phyloP scores from a whole-genome alignment of 2,888 invertebrate genomes.

The Diarsia dahlii region DNA sequence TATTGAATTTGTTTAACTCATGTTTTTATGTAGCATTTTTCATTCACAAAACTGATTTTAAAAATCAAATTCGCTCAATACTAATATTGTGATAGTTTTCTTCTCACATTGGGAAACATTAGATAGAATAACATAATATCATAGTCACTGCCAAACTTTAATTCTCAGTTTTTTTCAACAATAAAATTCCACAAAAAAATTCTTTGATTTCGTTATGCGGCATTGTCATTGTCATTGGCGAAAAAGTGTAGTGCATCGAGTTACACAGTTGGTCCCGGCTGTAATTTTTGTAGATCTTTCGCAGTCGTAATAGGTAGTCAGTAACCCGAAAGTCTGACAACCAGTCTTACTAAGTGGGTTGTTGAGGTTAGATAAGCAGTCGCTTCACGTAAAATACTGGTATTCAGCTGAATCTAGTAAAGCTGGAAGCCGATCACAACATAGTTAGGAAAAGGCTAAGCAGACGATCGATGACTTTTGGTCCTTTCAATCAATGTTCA shows the following conservation, averaged over 20 bases:
- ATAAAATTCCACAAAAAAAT: not conserved
- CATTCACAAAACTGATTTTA: not conserved
- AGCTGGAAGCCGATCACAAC: too few species aligned
- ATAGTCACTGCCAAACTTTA: not conserved
- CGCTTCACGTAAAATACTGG: too few species aligned
- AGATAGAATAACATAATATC: slow-evolving; percentile 35
- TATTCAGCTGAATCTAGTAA: too few species aligned
- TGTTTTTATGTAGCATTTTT: too few species aligned
- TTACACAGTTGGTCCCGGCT: not conserved
- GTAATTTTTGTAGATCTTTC: too few species aligned
- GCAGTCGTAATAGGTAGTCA: too few species aligned
- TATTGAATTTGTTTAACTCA: not conserved
- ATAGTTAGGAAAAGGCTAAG: too few species aligned
- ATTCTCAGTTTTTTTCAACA: not conserved
- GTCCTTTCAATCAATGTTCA: not conserved
- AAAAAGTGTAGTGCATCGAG: not conserved
- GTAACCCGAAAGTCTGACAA: too few species aligned
- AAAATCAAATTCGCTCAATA: slow-evolving; percentile 34
- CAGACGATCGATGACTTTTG: too few species aligned
- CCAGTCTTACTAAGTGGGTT: too few species aligned
- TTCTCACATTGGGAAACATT: slow-evolving; percentile 23
- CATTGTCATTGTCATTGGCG: too few species aligned
- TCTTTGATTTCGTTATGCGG: not conserved
- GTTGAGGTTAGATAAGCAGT: too few species aligned
- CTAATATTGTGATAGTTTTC: slow-evolving; percentile 35